These are phyloP conservation scores for Phymorhynchus buccinoides DNA, from an alignment of 1,140 invertebrate genomes.

Conservation along the genomic window DNA sequence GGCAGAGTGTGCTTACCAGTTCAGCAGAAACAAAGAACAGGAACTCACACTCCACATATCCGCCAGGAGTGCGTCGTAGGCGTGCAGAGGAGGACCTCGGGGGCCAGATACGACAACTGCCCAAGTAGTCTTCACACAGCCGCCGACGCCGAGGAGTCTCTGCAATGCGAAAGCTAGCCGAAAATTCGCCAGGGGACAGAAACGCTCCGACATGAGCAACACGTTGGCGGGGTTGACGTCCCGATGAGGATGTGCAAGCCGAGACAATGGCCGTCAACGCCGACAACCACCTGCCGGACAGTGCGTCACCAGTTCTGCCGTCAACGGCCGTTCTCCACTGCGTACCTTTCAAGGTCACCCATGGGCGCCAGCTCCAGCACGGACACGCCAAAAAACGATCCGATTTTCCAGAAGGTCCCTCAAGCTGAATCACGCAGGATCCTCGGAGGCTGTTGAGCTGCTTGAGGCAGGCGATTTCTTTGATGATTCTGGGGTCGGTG, in stretches of 20 bases:
- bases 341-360: slow-evolving; percentile 53
- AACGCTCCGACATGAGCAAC: slow-evolving; percentile 43
- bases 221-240: slow-evolving; percentile 60
- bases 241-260: slow-evolving; percentile 49
- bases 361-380: slow-evolving; percentile 57
- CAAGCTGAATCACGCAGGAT: slow-evolving; percentile 46
- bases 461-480: slow-evolving; percentile 53
- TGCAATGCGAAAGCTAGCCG: slow-evolving; percentile 52
- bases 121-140: slow-evolving; percentile 54
- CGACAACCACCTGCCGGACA: slow-evolving; percentile 48
- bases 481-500: slow-evolving; percentile 52
- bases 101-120: slow-evolving; percentile 52
- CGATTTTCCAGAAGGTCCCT: slow-evolving; percentile 41
- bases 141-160: slow-evolving; percentile 33
- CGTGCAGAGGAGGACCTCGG: slow-evolving; percentile 48
- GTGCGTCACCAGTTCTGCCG: slow-evolving; percentile 26
- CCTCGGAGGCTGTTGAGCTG: slow-evolving; percentile 48
- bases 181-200: slow-evolving; percentile 57
- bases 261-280: slow-evolving; percentile 55
- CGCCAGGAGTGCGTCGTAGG: slow-evolving; percentile 50
- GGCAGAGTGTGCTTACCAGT: slow-evolving; percentile 18
- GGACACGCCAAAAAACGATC: slow-evolving; percentile 45
- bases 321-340: slow-evolving; percentile 27
- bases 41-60: slow-evolving; percentile 59
- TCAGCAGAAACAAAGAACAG: slow-evolving; percentile 47